Conservation (phyloP, 2,888 invertebrate species). For the Eustalomyia histrio region DNA sequence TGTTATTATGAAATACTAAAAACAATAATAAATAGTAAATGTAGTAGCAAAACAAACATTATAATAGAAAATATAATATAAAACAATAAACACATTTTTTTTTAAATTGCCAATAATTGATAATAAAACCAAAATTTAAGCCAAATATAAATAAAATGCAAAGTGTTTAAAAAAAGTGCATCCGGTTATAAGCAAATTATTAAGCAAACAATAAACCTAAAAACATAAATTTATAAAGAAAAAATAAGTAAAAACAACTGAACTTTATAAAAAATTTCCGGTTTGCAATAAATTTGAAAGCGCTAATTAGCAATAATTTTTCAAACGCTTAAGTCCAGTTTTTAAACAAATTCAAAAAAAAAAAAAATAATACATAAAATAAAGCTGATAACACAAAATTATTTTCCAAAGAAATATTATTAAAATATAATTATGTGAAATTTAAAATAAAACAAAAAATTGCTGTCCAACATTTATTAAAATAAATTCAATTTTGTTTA, state of each 20-base stretch:
- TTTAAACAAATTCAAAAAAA: background rate
- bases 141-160: conserved; percentile 33
- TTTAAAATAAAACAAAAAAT: background rate
- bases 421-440: conserved; percentile 4
- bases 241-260: conserved; percentile 12
- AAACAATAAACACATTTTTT: too few relatives aligned
- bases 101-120: too few relatives aligned
- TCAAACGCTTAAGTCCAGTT: conserved; percentile 6
- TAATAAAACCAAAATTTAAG: background rate
- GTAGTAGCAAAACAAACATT: too few relatives aligned
- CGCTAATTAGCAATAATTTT: conserved; percentile 28
- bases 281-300: conserved; percentile 38
- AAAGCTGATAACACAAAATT: background rate
- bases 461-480: background rate
- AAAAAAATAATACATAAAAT: background rate
- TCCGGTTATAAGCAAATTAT: conserved; percentile 40
- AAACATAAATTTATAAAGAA: conserved; percentile 22
- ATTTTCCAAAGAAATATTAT: background rate
- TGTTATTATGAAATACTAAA: too few relatives aligned
- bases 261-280: conserved; percentile 29
- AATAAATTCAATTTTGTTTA: background rate
- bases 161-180: conserved; percentile 36
- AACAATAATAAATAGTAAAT: too few relatives aligned
- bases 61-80: too few relatives aligned
- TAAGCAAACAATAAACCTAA: conserved; percentile 26